Conservation (phyloP, 1,140 invertebrate genomes). For the Caenorhabditis briggsae region DNA sequence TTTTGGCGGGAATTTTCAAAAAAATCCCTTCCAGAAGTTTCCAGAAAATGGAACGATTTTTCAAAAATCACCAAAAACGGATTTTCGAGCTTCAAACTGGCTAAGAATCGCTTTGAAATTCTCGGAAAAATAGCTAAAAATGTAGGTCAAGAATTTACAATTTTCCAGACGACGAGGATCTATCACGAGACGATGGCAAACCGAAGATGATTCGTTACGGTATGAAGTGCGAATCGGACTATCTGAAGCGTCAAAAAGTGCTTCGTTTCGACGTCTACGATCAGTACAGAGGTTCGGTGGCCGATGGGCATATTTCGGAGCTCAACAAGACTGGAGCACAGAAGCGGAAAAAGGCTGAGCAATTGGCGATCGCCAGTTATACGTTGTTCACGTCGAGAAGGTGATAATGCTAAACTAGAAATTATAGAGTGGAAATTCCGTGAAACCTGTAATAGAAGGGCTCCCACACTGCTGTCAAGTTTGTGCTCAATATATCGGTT, state of each 20-base stretch:
- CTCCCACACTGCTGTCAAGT: too few species aligned
- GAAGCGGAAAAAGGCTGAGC: not conserved
- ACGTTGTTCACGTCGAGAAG: not conserved
- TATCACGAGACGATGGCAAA: not conserved
- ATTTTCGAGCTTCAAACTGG: too few species aligned
- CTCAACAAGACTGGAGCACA: not conserved
- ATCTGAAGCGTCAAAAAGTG: not conserved
- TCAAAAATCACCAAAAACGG: too few species aligned
- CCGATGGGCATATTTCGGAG: not conserved
- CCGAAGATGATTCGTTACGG: slow-evolving; percentile 2
- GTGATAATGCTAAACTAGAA: not conserved
- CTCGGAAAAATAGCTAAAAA: not conserved
- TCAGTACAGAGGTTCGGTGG: not conserved
- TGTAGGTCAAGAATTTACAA: not conserved
- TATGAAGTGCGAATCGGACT: slow-evolving; percentile 18
- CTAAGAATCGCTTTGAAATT: too few species aligned
- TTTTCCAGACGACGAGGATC: slow-evolving; percentile 20
- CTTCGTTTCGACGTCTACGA: not conserved
- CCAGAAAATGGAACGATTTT: too few species aligned
- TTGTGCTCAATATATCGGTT: too few species aligned
- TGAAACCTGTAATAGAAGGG: too few species aligned
- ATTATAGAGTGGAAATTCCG: too few species aligned
- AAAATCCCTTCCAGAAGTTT: too few species aligned
- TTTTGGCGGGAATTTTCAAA: too few species aligned
- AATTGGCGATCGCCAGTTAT: not conserved